phyloP scores from a whole-genome alignment of 2,113 vertebrate genomes.

The Apaloderma vittatum region DNA sequence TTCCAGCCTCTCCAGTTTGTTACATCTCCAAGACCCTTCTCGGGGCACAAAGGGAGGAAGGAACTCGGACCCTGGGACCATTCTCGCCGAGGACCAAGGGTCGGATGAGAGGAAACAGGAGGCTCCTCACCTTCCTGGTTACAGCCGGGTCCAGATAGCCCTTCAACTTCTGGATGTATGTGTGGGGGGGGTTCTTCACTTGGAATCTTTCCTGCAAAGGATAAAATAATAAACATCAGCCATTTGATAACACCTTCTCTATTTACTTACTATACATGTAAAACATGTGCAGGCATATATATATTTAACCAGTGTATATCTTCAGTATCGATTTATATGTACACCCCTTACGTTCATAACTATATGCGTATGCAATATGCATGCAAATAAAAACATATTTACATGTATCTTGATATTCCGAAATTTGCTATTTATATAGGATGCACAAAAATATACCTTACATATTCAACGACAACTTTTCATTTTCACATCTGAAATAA shows the following conservation, averaged over 20 bases:
- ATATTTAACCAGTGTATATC: fast-evolving
- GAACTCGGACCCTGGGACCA: not conserved
- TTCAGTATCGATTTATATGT: not conserved
- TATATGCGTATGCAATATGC: not conserved
- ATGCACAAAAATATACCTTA: not conserved
- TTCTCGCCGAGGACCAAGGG: not conserved
- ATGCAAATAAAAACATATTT: not conserved
- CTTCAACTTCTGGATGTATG: conserved; percentile 94
- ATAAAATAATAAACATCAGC: conserved; percentile 11
- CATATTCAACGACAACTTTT: not conserved
- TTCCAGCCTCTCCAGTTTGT: not conserved
- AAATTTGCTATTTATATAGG: not conserved
- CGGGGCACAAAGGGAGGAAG: conserved; percentile 42
- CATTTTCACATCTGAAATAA: not conserved
- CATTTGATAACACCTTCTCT: not conserved
- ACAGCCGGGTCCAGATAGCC: conserved; percentile 96
- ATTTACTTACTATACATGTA: not conserved
- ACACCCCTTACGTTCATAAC: not conserved
- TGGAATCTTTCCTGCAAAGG: conserved; percentile 93
- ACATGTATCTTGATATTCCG: not conserved
- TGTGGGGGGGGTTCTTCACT: conserved; percentile 98
- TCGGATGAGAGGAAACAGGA: not conserved
- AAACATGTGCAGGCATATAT: fast-evolving
- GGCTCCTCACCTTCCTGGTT: conserved; percentile 92
- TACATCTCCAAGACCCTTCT: not conserved